Conservation (phyloP, 2,113 vertebrate species). For the Climacteris rufus region DNA sequence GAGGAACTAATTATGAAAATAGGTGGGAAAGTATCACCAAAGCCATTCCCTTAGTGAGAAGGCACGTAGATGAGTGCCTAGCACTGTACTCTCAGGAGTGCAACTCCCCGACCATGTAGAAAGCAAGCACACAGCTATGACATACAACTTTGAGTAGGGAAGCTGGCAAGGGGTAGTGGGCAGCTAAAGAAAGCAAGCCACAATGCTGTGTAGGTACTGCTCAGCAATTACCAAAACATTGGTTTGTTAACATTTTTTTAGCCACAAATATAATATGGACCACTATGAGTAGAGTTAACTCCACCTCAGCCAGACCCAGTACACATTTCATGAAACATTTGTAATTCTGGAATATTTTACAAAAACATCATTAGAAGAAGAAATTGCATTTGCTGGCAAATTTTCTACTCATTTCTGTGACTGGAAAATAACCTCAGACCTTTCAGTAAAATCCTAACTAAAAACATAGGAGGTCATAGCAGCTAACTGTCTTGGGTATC, state of each 20-base stretch:
- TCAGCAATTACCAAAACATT: background rate
- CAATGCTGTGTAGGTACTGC: background rate
- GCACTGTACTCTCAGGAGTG: too few relatives aligned
- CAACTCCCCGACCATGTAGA: background rate
- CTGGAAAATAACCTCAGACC: background rate
- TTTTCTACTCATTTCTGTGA: background rate
- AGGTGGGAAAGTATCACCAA: background rate
- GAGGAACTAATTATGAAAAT: background rate
- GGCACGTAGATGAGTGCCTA: background rate
- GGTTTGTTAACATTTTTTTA: background rate
- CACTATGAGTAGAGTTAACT: background rate
- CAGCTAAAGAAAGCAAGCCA: background rate
- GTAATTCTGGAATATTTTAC: background rate
- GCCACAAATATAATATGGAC: background rate
- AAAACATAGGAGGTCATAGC: background rate
- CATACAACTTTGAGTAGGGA: background rate
- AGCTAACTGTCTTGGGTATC: background rate
- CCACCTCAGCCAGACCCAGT: background rate
- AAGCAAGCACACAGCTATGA: background rate
- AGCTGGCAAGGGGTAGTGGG: rapidly evolving
- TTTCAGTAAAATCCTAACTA: background rate
- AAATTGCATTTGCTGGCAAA: background rate
- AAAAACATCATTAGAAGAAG: background rate
- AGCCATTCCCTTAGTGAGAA: background rate
- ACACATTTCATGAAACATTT: background rate